Evolutionary conservation across 2,888 invertebrate genomes (phyloP), one percentile per base, ranked within the genome.

Genomic region (Acanthopleura granulata): DNA sequence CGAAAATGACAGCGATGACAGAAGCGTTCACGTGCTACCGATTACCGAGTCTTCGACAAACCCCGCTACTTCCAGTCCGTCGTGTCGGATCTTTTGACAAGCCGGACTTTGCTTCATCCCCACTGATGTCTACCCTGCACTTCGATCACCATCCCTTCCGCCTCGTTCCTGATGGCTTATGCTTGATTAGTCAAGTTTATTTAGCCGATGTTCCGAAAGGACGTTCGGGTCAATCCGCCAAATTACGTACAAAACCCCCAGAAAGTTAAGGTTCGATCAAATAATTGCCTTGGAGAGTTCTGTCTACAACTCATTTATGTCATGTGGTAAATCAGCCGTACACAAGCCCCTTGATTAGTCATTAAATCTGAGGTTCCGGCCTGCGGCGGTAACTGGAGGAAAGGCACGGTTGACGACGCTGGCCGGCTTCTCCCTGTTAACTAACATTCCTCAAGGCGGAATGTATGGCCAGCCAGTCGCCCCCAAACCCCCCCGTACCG

Each of bases 141-240:
- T 40, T 40, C 40, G 40, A 40, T 40, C 40, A 40, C 40, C 3
- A 40, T 40, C 40, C 40, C 29, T 66, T 66, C 66, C 66, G 66
- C 66, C 25, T 25, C 22, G 16, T 6, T 66, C 66, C 29, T 66
- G 66, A 66, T 27, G 25, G 27, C 25, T 27, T 27, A 66, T 27
- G 66, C 4, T 27, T 66, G 66, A 66, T 66, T 66, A 66, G 66
- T 66, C 66, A 66, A 66, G 66, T 66, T 66, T 66, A 66, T 66
- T 66, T 66, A 66, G 66, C 29, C 27, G 29, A 27, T 66, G 66
- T 66, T 16, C 66, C 25, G 66, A 15, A 16, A 27, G 66, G 66
- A 18, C 29, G 66, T 16, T 25, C 25, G 25, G 66, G 66, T 66
- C 66, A 66, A 27, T 22, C 66, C 66, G 29, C 66, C 66, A 66